These are phyloP conservation scores for Cheilosia variabilis DNA, from an alignment of 2,888 invertebrate genomes.

Conservation along the genomic window DNA sequence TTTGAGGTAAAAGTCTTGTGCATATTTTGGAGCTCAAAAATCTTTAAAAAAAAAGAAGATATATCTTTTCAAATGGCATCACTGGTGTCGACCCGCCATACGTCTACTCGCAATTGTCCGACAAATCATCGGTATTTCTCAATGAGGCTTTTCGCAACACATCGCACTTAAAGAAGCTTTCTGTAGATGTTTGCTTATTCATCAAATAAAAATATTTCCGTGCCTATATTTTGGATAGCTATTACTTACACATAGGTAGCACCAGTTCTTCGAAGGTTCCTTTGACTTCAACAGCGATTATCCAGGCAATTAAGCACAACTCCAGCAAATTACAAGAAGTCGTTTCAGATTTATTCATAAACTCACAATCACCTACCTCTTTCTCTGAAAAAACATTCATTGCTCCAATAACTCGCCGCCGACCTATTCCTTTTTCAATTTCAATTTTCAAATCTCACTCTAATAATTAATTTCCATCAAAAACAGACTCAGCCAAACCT, in stretches of 20 bases:
- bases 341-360: background rate
- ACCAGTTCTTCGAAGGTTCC: background rate
- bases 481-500: constrained; percentile 77
- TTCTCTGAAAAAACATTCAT: constrained; percentile 23
- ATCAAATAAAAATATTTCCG: too few relatives aligned
- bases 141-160: too few relatives aligned
- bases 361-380: background rate
- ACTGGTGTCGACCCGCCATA: too few relatives aligned
- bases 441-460: constrained; percentile 52
- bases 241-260: background rate
- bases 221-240: too few relatives aligned
- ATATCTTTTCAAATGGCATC: too few relatives aligned
- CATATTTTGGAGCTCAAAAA: too few relatives aligned
- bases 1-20: too few relatives aligned
- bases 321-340: background rate
- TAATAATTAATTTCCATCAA: constrained; percentile 77
- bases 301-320: background rate
- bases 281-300: background rate
- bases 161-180: too few relatives aligned
- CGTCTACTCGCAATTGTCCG: too few relatives aligned
- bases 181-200: too few relatives aligned
- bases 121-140: too few relatives aligned
- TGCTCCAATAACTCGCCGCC: constrained; percentile 27
- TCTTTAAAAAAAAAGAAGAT: too few relatives aligned
- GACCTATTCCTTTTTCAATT: constrained; percentile 10